Percentiles rank a stretch among this genome's conserved stretches.
These are phyloP conservation scores for Trachymyrmex cornetzi DNA, from an alignment of 1,140 invertebrate genomes.

Conservation along the genomic window DNA sequence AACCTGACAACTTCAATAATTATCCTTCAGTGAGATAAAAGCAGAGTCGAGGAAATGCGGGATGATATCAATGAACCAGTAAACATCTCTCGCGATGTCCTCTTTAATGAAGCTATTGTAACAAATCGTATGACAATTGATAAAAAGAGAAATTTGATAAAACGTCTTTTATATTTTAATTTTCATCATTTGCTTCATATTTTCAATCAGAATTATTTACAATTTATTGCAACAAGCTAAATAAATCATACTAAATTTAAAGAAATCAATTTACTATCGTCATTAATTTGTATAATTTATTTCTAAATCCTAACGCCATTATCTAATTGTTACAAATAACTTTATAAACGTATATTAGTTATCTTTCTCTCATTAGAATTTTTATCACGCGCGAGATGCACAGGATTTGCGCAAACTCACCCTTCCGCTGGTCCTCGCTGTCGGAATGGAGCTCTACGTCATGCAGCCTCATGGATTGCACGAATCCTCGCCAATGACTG, in stretches of 20 bases:
- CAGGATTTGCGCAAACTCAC: conserved; percentile 67
- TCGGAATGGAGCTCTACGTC: conserved; percentile 82
- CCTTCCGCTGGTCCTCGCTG: conserved; percentile 82
- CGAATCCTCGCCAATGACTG: conserved; percentile 79
- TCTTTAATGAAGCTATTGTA: background rate
- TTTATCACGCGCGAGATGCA: background rate
- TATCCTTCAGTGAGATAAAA: background rate
- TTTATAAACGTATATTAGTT: background rate
- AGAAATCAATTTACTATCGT: background rate
- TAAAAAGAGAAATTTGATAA: background rate
- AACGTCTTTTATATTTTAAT: background rate
- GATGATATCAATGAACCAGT: background rate
- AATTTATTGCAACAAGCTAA: background rate
- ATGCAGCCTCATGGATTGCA: conserved; percentile 79
- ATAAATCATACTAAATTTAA: background rate
- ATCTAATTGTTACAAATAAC: too few species aligned
- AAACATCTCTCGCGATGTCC: background rate
- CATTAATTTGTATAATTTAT: background rate
- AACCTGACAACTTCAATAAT: conserved; percentile 29
- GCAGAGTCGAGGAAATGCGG: background rate
- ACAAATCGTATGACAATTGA: background rate
- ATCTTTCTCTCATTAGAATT: background rate
- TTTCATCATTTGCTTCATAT: background rate
- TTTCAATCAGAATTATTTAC: too few species aligned
- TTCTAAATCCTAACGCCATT: background rate